These are phyloP conservation scores for Cephalophus harveyi DNA, from an alignment of 2,113 vertebrate species.

Conservation along the genomic window DNA sequence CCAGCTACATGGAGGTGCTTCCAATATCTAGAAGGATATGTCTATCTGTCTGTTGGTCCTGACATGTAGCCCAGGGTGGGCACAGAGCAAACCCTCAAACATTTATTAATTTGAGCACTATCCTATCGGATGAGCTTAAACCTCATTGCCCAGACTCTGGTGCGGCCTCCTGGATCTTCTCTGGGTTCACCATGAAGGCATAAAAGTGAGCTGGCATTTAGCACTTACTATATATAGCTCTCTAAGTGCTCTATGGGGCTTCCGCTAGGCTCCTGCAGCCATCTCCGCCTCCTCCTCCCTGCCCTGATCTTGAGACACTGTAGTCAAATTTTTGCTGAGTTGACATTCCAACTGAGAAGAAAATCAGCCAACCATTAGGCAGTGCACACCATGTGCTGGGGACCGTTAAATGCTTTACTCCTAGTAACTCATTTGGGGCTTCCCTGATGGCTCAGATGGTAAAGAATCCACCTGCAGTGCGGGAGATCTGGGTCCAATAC, in stretches of 20 bases:
- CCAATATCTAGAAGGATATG: background rate
- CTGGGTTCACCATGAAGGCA: background rate
- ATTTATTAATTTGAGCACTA: background rate
- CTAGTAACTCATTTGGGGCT: background rate
- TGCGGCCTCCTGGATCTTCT: background rate
- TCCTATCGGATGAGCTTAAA: background rate
- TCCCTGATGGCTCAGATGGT: background rate
- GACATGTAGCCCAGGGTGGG: background rate
- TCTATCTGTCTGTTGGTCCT: background rate
- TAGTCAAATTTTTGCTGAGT: background rate
- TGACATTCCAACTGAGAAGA: conserved; percentile 17
- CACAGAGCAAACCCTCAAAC: background rate
- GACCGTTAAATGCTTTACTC: background rate
- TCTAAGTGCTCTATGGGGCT: background rate
- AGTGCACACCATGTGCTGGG: background rate
- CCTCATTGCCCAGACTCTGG: background rate
- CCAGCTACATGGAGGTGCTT: background rate
- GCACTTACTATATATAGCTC: background rate
- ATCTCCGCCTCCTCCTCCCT: background rate
- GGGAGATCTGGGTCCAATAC: background rate
- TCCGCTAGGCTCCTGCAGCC: background rate
- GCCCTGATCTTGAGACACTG: background rate
- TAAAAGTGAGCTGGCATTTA: background rate
- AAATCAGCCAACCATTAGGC: background rate
- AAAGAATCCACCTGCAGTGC: background rate